Percentiles rank a stretch among this genome's conserved stretches.
Evolutionary conservation across 2,797 vertebrate species (phyloP).

Genomic region (Iguana delicatissima): DNA sequence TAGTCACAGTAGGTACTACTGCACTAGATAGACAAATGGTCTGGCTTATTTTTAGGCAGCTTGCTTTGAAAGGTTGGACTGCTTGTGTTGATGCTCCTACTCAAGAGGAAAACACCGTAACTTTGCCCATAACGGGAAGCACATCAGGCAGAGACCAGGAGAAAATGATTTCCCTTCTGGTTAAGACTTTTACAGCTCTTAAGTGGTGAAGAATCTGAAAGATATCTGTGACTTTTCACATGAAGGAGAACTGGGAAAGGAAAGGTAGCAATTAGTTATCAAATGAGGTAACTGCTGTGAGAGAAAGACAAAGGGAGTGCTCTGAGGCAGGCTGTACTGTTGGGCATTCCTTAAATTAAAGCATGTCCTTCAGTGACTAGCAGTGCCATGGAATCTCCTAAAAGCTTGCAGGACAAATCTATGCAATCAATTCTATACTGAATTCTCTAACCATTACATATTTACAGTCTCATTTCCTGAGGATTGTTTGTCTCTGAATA

Average conservation of each 20-base stretch:
- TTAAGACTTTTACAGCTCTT: background rate
- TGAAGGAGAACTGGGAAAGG: background rate
- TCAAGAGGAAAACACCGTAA: background rate
- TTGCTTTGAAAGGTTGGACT: background rate
- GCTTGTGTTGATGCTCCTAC: background rate
- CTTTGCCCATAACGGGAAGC: background rate
- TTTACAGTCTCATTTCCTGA: background rate
- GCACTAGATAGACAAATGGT: too few relatives aligned
- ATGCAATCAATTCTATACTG: background rate
- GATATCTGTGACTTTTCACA: background rate
- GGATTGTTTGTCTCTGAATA: background rate
- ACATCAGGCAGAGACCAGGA: background rate
- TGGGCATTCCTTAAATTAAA: conserved; percentile 54
- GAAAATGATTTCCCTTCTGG: background rate
- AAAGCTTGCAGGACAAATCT: background rate
- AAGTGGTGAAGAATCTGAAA: background rate
- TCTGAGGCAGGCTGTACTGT: conserved; percentile 17
- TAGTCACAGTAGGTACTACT: too few relatives aligned
- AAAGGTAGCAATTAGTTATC: background rate
- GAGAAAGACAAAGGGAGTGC: conserved; percentile 36
- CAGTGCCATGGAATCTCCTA: background rate
- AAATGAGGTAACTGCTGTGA: background rate
- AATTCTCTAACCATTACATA: conserved; percentile 1
- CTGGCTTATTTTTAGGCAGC: too few relatives aligned
- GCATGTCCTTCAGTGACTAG: conserved; percentile 19